A percentile compares a stretch with the other conserved stretches of the same genome.
Conservation (phyloP, 2,797 vertebrate species). For the Oryzias sinensis region DNA sequence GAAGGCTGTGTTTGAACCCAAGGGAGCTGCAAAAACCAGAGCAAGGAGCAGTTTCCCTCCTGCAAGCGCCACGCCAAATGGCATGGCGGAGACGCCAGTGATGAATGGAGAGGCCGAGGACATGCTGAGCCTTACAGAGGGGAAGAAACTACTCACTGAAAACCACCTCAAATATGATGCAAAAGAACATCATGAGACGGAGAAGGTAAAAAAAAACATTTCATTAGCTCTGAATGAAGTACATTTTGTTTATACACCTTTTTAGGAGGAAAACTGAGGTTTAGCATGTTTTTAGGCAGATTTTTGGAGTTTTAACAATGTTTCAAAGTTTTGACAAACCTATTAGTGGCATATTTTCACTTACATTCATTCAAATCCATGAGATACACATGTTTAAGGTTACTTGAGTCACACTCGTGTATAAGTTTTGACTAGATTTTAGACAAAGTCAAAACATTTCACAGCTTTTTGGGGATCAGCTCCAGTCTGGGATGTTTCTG, state of each 20-base stretch:
- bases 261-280: no score
- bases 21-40: constrained; percentile 17
- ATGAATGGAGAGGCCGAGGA: constrained; percentile 35
- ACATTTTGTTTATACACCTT: background rate
- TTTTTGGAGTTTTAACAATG: no score
- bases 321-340: no score
- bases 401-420: no score
- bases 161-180: background rate
- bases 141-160: background rate
- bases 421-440: no score
- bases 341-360: no score
- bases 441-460: no score
- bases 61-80: background rate
- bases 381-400: no score
- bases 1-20: constrained; percentile 72
- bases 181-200: constrained; percentile 31
- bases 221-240: background rate
- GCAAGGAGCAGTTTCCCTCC: constrained; percentile 30
- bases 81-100: constrained; percentile 4
- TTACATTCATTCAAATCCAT: no score
- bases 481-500: no score
- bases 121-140: constrained; percentile 8
- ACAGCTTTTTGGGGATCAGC: no score
- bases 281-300: no score
- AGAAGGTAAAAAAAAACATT: constrained; percentile 54